A percentile compares a stretch with the other conserved stretches of the same genome.
These are phyloP conservation scores for Chrysomela aeneicollis DNA, from an alignment of 2,888 invertebrate species.

Conservation along the genomic window DNA sequence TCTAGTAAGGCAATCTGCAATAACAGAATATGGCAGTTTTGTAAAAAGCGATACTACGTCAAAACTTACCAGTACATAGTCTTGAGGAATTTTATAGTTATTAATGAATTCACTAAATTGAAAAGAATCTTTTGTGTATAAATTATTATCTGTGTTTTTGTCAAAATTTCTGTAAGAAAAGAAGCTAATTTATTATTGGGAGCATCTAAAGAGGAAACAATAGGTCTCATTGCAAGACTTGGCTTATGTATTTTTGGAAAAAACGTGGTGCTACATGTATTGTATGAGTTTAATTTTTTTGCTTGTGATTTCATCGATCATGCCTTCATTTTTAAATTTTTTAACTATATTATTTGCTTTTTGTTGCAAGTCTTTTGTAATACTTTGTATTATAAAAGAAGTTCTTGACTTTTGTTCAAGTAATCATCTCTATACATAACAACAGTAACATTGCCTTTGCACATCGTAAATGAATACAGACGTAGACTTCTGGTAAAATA, in stretches of 20 bases:
- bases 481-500: no score
- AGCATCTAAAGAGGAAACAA: constrained; percentile 17
- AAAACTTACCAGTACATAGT: constrained; percentile 23
- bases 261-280: constrained; percentile 7
- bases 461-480: no score
- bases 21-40: constrained; percentile 11
- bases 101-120: constrained; percentile 13
- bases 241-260: constrained; percentile 24
- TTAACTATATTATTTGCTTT: constrained; percentile 14
- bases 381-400: constrained; percentile 20
- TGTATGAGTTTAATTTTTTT: constrained; percentile 21
- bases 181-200: constrained; percentile 14
- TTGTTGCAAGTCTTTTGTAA: constrained; percentile 20
- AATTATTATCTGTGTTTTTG: constrained; percentile 7
- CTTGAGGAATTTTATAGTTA: constrained; percentile 8
- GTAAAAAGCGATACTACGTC: constrained; percentile 20
- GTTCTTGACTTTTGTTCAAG: constrained; percentile 8
- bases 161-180: constrained; percentile 16
- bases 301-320: constrained; percentile 15
- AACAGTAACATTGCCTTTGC: constrained; percentile 24
- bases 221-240: constrained; percentile 15
- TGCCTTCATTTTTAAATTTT: constrained; percentile 7
- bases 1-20: no score
- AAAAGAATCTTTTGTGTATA: constrained; percentile 20
- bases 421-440: constrained; percentile 15